Evolutionary conservation across 2,888 invertebrate species (phyloP), one percentile per base, ranked within the genome.

Genomic region (Agonopterix heracliana): DNA sequence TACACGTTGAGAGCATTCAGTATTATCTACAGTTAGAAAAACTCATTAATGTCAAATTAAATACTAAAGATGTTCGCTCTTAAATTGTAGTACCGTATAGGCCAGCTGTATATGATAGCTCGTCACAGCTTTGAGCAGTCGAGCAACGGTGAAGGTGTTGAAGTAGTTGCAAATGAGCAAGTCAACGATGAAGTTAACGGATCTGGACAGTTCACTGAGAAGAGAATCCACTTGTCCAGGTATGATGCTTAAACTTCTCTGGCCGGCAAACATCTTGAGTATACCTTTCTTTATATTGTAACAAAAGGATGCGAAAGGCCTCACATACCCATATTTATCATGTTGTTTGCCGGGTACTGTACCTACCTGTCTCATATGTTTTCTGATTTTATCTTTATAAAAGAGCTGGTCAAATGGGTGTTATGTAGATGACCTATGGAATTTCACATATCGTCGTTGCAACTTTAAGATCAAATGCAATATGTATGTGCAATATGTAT

Each of bases 91-190:
- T 97, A 97, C 78, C 93, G 92, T 59, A 93, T 97, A 61, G 97
- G 97, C 0, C 97, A 98, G 76, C 89, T 97, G 52, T 97, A 97
- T 78, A 98, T 97, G 97, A 97, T 97, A 67, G 96, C 97, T 2
- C 92, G 97, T 46, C 97, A 98, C 74, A 97, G 97, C 74, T 92
- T 94, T 66, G 97, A 97, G 70, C 96, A 98, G 71, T 96, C 96
- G 0, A 94, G 93, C 56, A 93, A 93, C 54, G 96, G 96, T 0
- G 96, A 97, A 80, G 97, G 97, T 2, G 97, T 97, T 0, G 97
- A 97, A 76, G 96, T 97, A 1, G 91, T 97, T 8, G 94, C 94
- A 53, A 97, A 97, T 77, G 91, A 92, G 54, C 91, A 94, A 52
- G 94, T 95, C 65, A 92, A 92, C 55, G 95, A 97, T 86, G 91